These are phyloP conservation scores for Hiodon tergisus DNA, from an alignment of 2,113 vertebrate genomes.

Conservation along the genomic window DNA sequence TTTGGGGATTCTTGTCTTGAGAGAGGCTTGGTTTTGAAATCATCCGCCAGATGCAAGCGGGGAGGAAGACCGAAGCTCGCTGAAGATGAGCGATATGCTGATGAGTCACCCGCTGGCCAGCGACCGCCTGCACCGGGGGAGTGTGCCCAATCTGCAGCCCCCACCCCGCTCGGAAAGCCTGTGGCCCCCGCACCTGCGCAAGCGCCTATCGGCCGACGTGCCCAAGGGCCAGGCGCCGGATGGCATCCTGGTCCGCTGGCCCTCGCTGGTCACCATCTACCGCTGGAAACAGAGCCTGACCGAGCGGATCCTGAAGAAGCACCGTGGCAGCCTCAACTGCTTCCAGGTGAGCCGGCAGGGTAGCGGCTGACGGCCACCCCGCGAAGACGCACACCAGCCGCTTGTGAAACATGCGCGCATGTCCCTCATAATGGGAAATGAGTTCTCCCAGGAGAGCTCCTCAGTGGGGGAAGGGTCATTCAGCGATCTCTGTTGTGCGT, in stretches of 20 bases:
- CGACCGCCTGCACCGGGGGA: conserved; percentile 50
- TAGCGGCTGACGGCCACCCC: background rate
- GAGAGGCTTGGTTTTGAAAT: no score
- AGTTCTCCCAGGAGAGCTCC: no score
- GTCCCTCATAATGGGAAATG: no score
- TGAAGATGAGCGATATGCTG: conserved; percentile 49
- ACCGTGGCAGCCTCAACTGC: conserved; percentile 39
- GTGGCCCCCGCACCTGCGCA: conserved; percentile 39
- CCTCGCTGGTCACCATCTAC: conserved; percentile 55
- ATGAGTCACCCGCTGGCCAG: conserved; percentile 43
- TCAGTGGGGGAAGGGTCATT: no score
- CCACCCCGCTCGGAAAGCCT: conserved; percentile 18
- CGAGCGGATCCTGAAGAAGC: conserved; percentile 56
- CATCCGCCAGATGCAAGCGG: background rate
- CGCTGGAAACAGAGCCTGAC: conserved; percentile 58
- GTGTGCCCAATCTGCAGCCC: conserved; percentile 46
- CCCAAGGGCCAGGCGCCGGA: conserved; percentile 46
- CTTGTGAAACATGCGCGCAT: background rate
- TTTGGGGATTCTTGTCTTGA: no score
- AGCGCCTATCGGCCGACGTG: conserved; percentile 51
- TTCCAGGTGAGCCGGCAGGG: conserved; percentile 53
- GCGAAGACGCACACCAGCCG: background rate
- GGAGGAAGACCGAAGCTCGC: background rate
- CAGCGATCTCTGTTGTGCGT: no score
- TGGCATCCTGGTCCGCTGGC: conserved; percentile 50